Evolutionary conservation across 1,140 invertebrate genomes (phyloP), one percentile per base, ranked within the genome.

Genomic region (Penaeus japonicus): DNA sequence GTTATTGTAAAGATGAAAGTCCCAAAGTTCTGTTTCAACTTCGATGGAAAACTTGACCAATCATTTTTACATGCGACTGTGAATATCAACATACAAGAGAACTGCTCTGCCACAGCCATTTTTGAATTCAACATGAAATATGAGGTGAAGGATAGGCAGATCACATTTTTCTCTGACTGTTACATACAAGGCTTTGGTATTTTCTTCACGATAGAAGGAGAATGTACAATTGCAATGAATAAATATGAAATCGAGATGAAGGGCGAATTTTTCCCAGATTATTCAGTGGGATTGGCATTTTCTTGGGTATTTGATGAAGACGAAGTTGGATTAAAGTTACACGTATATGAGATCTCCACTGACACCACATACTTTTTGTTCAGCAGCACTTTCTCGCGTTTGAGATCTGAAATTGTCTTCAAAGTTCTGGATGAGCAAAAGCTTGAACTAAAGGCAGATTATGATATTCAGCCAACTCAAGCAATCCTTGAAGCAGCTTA

Each of bases 21-120:
- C 20, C 65, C 30, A 57, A 57, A 78, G 4, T 27, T 83, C 35
- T 84, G 80, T 59, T 22, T 59, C 17, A 62, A 55, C n/a, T 22
- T 88, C 22, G 81, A 83, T 32, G 87, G 87, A 30, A 77, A 15
- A 59, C 80, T 88, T 75, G 53, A 82, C 78, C 54, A 85, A 24
- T 54, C 27, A 3, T 35, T 85, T 20, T 2, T 20, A 18, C 18
- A 77, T n/a, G 32, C 35, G 15, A 70, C 18, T 22, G 27, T 84
- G 0, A 47, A 10, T 35, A 35, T 84, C 15, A 84, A 47, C 35
- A 47, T 84, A 27, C 10, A 47, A 1, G 10, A 20, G 70, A 47
- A 47, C 35, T 84, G 81, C 30, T 47, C 35, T 30, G 27, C 62
- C n/a, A 62, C 24, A n/a, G 15, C 35, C 18, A 22, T 83, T 7